A percentile compares a stretch with the other conserved stretches of the same genome.
Evolutionary conservation across 2,797 vertebrate genomes (phyloP).

Genomic region (Cryptoprocta ferox): DNA sequence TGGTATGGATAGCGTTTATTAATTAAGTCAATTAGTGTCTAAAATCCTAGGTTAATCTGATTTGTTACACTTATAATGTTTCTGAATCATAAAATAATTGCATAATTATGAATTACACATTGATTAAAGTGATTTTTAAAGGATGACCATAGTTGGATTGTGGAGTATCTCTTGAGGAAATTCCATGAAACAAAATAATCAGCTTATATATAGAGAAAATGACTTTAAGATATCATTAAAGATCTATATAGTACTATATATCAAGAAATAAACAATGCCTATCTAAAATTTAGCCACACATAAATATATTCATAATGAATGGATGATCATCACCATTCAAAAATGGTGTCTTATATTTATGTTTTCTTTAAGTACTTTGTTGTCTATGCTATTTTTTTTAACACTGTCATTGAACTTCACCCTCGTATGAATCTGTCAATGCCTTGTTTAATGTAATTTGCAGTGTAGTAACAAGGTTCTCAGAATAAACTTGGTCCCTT

Average conservation of each 20-base stretch:
- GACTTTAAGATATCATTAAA: not conserved
- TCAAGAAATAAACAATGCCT: not conserved
- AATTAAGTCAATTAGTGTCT: conserved; percentile 81
- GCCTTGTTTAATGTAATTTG: not conserved
- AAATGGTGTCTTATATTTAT: not conserved
- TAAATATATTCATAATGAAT: not conserved
- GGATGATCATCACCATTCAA: not conserved
- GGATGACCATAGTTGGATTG: conserved; percentile 71
- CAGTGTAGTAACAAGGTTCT: not conserved
- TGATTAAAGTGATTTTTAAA: conserved; percentile 82
- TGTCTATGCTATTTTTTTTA: not conserved
- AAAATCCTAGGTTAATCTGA: conserved; percentile 82
- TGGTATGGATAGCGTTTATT: conserved; percentile 73
- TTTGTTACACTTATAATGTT: conserved; percentile 83
- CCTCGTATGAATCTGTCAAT: not conserved
- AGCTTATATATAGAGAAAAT: conserved; percentile 13
- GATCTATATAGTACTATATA: not conserved
- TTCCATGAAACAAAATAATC: not conserved
- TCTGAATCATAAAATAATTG: conserved; percentile 83
- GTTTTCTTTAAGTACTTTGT: not conserved
- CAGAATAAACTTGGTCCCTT: not conserved
- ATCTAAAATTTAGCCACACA: not conserved
- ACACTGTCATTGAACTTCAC: not conserved
- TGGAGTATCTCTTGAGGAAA: conserved; percentile 31
- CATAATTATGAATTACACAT: conserved; percentile 84